Percentiles rank a stretch among this genome's conserved stretches.
Conservation (phyloP, 2,113 vertebrate genomes). For the Hypocryptadius cinnamomeus region DNA sequence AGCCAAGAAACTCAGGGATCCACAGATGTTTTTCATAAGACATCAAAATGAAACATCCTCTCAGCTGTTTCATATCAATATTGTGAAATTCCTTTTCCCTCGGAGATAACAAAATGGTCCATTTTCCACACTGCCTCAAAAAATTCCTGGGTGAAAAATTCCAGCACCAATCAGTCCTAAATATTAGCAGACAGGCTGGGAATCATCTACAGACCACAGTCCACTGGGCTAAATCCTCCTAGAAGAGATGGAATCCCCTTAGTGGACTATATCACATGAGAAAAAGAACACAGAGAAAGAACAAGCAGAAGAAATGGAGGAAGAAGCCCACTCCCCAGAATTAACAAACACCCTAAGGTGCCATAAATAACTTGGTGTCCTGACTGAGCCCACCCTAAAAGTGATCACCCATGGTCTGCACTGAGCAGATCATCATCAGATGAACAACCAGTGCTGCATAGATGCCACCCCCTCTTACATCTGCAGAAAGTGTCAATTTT, state of each 20-base stretch:
- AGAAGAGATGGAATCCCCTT: neutral
- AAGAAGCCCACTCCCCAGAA: neutral
- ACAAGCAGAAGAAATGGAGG: neutral
- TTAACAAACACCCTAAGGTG: neutral
- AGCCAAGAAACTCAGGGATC: neutral
- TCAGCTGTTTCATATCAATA: constrained; percentile 15
- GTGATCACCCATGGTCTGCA: neutral
- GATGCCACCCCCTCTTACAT: neutral
- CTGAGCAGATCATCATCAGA: neutral
- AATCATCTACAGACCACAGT: neutral
- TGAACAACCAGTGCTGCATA: neutral
- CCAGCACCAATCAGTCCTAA: neutral
- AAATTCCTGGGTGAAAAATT: constrained; percentile 1
- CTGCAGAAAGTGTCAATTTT: neutral
- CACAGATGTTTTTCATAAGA: neutral
- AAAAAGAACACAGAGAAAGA: neutral
- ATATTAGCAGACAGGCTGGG: neutral
- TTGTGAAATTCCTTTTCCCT: neutral
- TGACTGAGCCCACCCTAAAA: neutral
- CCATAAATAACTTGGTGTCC: neutral
- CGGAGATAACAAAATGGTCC: neutral
- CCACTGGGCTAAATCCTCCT: neutral
- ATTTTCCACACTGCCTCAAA: neutral
- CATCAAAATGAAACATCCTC: neutral
- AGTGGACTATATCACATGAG: neutral